Evolutionary conservation across 2,888 invertebrate species (phyloP).

Genomic region (Suillia variegata): DNA sequence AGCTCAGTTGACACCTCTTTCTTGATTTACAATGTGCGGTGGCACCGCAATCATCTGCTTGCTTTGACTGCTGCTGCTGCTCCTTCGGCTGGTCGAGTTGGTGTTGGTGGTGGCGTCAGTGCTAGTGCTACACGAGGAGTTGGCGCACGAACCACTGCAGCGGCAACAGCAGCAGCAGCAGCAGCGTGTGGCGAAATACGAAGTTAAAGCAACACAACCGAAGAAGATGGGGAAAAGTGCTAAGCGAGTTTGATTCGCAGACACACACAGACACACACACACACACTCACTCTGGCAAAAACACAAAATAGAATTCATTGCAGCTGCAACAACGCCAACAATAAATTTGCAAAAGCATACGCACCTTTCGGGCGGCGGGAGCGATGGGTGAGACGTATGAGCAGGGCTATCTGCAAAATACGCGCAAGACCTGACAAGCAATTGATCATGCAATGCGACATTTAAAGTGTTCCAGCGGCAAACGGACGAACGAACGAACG

Average conservation of each 20-base stretch:
- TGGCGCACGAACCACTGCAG: no score
- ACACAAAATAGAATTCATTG: conserved; percentile 5
- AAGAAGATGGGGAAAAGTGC: background rate
- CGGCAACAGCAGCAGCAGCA: background rate
- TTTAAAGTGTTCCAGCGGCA: background rate
- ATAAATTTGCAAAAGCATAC: conserved; percentile 12
- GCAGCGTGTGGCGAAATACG: no score
- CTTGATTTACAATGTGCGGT: conserved; percentile 18
- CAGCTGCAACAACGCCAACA: conserved; percentile 7
- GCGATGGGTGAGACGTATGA: background rate
- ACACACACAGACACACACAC: no score
- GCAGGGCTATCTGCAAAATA: background rate
- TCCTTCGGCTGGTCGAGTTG: no score
- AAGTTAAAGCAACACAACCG: background rate
- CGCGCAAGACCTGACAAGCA: background rate
- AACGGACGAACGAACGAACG: background rate
- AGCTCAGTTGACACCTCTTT: conserved; percentile 2
- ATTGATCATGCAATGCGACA: background rate
- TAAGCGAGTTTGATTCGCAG: background rate
- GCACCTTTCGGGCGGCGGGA: background rate
- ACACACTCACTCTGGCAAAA: no score
- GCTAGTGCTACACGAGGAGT: no score
- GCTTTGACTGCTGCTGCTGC: no score
- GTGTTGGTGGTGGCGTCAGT: background rate
- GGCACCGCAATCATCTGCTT: conserved; percentile 13